These are phyloP conservation scores for Urocolius indicus DNA, from an alignment of 2,113 vertebrate species.

Conservation along the genomic window DNA sequence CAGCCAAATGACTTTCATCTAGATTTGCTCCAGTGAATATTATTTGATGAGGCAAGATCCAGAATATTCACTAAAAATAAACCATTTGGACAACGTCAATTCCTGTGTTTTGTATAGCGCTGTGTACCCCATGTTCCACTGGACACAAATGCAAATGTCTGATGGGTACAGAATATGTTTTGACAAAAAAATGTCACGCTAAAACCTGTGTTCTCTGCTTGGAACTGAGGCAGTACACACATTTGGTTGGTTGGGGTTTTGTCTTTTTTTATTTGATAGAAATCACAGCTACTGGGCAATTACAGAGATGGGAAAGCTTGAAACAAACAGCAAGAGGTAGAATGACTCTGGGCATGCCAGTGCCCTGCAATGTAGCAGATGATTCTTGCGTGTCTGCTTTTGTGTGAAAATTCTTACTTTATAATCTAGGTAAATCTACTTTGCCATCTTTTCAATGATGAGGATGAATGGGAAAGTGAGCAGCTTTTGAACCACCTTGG, in stretches of 20 bases:
- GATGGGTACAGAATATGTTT: background rate
- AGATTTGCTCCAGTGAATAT: background rate
- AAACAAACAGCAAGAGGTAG: background rate
- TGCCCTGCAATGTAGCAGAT: background rate
- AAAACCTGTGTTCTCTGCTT: background rate
- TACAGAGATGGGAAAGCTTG: background rate
- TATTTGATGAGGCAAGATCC: constrained; percentile 15
- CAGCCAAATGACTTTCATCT: background rate
- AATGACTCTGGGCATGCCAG: background rate
- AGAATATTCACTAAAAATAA: background rate
- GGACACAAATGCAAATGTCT: background rate
- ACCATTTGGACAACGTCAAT: background rate
- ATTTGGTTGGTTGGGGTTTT: no score
- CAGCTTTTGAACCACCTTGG: background rate
- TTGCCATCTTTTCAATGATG: background rate
- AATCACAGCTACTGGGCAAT: background rate
- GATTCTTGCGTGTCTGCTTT: background rate
- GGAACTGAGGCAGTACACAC: background rate
- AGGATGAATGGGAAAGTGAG: background rate
- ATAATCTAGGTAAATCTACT: background rate
- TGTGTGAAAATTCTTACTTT: background rate
- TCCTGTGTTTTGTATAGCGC: background rate
- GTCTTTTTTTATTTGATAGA: background rate
- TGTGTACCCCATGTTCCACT: background rate
- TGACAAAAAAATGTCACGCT: background rate